These are phyloP conservation scores for Machaerirhynchus nigripectus DNA, from an alignment of 2,113 vertebrate genomes.

Conservation along the genomic window DNA sequence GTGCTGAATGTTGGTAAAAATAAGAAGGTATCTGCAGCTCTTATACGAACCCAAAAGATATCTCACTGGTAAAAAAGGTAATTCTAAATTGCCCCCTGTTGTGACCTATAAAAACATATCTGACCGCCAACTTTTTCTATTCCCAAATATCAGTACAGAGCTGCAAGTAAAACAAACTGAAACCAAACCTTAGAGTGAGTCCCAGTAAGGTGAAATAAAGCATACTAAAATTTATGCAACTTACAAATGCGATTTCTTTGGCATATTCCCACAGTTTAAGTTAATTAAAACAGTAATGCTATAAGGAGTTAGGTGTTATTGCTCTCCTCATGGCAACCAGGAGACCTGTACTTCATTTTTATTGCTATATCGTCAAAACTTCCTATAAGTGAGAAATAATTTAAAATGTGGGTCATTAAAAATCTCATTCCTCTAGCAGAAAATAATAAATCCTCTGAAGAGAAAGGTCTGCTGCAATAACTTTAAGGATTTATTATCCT, in stretches of 20 bases:
- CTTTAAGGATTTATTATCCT: conserved; percentile 19
- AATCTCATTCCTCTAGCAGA: neutral
- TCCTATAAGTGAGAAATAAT: conserved; percentile 29
- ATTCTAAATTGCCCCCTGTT: neutral
- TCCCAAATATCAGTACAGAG: neutral
- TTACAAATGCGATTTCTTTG: neutral
- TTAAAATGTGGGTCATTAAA: conserved; percentile 24
- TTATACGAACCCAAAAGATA: neutral
- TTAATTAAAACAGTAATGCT: neutral
- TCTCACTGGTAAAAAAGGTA: neutral
- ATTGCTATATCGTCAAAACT: neutral
- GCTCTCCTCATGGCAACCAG: neutral
- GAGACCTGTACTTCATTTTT: conserved; percentile 15
- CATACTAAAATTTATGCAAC: neutral
- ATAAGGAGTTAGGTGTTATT: neutral
- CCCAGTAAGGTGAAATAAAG: neutral
- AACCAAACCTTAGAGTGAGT: neutral
- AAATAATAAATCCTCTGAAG: conserved; percentile 39
- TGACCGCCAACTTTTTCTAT: neutral
- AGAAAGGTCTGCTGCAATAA: neutral
- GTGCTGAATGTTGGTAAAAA: neutral
- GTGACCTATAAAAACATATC: neutral
- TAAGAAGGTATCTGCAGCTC: neutral
- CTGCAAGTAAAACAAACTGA: neutral
- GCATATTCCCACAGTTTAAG: neutral